phyloP scores from a whole-genome alignment of 1,140 invertebrate species.

The Mercenaria mercenaria region DNA sequence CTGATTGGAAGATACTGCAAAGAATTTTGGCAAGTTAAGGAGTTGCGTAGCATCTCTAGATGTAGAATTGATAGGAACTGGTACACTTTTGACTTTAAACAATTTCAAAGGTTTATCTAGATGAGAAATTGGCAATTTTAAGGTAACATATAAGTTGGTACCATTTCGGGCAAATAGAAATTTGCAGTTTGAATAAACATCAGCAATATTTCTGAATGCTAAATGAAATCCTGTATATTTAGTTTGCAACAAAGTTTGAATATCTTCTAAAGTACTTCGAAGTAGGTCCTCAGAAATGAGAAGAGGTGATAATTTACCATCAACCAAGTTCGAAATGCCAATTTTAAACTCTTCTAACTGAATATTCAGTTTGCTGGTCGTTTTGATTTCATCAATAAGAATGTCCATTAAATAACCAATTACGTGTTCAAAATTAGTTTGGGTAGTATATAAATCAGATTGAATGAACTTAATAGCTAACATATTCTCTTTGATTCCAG shows the following conservation, averaged over 20 bases:
- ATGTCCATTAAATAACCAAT: not conserved
- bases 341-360: constrained; percentile 36
- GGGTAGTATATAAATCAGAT: not conserved
- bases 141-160: constrained; percentile 3
- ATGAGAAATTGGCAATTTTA: constrained; percentile 23
- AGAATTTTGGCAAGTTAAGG: constrained; percentile 13
- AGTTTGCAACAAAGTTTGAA: constrained; percentile 23
- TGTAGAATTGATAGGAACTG: constrained; percentile 50
- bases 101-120: not conserved
- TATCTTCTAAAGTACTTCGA: constrained; percentile 11
- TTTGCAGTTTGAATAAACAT: constrained; percentile 10
- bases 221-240: constrained; percentile 43
- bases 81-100: constrained; percentile 21
- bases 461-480: constrained; percentile 6
- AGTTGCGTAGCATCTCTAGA: constrained; percentile 56
- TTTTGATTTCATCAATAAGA: constrained; percentile 34
- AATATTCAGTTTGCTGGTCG: not conserved
- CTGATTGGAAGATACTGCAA: constrained; percentile 5
- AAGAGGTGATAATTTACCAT: constrained; percentile 46
- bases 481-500: constrained; percentile 27
- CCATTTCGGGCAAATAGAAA: constrained; percentile 43
- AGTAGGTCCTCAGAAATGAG: not conserved
- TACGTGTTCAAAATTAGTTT: not conserved
- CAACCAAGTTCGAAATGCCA: constrained; percentile 8
- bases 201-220: not conserved